Percentiles rank a stretch among this genome's conserved stretches.
These are phyloP conservation scores for Thinocorus orbignyianus DNA, from an alignment of 2,113 vertebrate species.

Conservation along the genomic window DNA sequence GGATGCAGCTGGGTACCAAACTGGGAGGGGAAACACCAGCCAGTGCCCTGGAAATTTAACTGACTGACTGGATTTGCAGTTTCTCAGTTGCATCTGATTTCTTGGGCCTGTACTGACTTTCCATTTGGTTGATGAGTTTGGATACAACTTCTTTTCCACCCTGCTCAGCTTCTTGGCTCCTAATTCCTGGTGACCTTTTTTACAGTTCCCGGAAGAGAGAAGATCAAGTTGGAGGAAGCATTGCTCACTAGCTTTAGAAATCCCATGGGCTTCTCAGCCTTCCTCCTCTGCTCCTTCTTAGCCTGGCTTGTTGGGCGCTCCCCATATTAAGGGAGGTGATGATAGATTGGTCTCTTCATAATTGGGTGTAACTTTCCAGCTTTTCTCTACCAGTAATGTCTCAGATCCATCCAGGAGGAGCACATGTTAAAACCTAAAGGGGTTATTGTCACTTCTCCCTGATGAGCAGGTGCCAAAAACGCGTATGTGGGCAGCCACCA, in stretches of 20 bases:
- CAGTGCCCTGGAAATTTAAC: neutral
- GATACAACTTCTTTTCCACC: neutral
- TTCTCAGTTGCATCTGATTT: neutral
- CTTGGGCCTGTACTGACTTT: neutral
- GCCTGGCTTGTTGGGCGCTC: neutral
- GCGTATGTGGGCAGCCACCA: accelerated
- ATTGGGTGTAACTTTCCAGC: neutral
- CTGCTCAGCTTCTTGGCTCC: neutral
- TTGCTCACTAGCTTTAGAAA: neutral
- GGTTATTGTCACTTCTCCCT: neutral
- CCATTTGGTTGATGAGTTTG: neutral
- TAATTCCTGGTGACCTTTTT: neutral
- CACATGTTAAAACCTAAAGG: neutral
- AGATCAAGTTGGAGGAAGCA: neutral
- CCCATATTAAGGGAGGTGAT: neutral
- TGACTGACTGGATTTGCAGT: neutral
- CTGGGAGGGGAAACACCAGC: neutral
- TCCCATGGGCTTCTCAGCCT: neutral
- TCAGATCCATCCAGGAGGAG: neutral
- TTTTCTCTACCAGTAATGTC: neutral
- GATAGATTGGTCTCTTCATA: neutral
- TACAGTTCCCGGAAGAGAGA: neutral
- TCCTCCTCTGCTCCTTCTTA: neutral
- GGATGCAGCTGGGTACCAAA: neutral
- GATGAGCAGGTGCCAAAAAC: neutral